Conservation (phyloP, 2,888 invertebrate genomes). For the Empis livida region DNA sequence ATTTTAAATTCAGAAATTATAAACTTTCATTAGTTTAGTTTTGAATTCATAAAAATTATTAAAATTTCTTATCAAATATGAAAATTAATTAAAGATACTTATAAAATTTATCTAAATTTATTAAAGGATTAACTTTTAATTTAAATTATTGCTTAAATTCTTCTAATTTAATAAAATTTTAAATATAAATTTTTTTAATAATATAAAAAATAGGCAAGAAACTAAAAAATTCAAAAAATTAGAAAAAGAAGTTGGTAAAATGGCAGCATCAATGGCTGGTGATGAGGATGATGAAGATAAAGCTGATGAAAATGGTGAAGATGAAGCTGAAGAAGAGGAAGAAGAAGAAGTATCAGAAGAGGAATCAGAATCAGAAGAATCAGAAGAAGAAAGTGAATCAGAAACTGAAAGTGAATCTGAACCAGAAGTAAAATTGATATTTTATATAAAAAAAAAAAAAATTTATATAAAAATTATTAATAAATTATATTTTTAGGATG, state of each 20-base stretch:
- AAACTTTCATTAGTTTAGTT: too few relatives aligned
- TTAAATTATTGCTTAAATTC: too few relatives aligned
- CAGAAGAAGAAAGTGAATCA: constrained; percentile 40
- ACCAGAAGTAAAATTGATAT: constrained; percentile 49
- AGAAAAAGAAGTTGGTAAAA: constrained; percentile 81
- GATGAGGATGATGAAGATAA: constrained; percentile 59
- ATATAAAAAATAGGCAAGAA: constrained; percentile 56
- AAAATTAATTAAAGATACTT: too few relatives aligned
- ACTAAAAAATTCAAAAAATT: constrained; percentile 70
- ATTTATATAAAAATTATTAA: too few relatives aligned
- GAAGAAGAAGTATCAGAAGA: constrained; percentile 28
- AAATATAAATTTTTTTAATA: too few relatives aligned
- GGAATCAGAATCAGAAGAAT: constrained; percentile 37
- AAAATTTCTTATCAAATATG: too few relatives aligned
- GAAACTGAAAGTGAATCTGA: constrained; percentile 57
- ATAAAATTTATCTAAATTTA: too few relatives aligned
- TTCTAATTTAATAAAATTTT: too few relatives aligned
- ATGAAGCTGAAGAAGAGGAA: constrained; percentile 40
- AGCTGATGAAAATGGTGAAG: constrained; percentile 38
- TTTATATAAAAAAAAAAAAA: neutral
- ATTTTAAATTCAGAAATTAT: too few relatives aligned
- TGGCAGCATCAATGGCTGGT: constrained; percentile 69
- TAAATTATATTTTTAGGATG: constrained; percentile 40
- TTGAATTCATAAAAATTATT: too few relatives aligned
- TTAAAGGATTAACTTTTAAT: too few relatives aligned